These are phyloP conservation scores for Pygoscelis antarcticus DNA, from an alignment of 2,113 vertebrate genomes.

Conservation along the genomic window DNA sequence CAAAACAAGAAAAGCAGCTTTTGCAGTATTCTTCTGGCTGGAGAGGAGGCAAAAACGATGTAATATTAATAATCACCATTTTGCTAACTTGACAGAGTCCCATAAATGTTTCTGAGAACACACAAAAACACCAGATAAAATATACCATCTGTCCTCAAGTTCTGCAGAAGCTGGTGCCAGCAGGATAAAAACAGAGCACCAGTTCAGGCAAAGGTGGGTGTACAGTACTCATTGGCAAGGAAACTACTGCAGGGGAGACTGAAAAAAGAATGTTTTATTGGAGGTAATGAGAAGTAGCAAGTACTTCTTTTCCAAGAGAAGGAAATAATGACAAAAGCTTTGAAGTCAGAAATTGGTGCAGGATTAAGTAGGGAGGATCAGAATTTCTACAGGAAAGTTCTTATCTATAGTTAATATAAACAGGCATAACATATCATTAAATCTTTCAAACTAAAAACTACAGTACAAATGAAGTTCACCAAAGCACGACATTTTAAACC, in stretches of 20 bases:
- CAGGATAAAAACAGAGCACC: conserved; percentile 6
- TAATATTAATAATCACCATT: conserved; percentile 19
- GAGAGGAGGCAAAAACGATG: not conserved
- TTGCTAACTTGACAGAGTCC: conserved; percentile 15
- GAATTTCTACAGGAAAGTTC: not conserved
- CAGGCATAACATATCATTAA: not conserved
- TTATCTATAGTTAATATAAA: not conserved
- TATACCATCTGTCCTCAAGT: conserved; percentile 43
- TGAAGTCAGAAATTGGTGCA: not conserved
- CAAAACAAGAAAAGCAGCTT: not conserved
- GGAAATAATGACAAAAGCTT: not conserved
- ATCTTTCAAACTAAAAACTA: not conserved
- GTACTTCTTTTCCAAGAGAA: not conserved
- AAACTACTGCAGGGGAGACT: not conserved
- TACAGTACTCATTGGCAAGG: not conserved
- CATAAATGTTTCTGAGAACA: conserved; percentile 33
- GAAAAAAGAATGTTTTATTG: conserved; percentile 5
- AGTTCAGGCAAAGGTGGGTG: conserved; percentile 46
- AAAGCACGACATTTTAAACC: not conserved
- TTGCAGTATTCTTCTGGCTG: not conserved
- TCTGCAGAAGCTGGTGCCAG: conserved; percentile 32
- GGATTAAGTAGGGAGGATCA: not conserved
- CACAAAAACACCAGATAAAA: conserved; percentile 31
- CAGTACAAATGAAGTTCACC: not conserved
- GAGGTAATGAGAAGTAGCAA: not conserved